Evolutionary conservation across 2,113 vertebrate genomes (phyloP), one percentile per base, ranked within the genome.

Genomic region (Phrynosoma platyrhinos): DNA sequence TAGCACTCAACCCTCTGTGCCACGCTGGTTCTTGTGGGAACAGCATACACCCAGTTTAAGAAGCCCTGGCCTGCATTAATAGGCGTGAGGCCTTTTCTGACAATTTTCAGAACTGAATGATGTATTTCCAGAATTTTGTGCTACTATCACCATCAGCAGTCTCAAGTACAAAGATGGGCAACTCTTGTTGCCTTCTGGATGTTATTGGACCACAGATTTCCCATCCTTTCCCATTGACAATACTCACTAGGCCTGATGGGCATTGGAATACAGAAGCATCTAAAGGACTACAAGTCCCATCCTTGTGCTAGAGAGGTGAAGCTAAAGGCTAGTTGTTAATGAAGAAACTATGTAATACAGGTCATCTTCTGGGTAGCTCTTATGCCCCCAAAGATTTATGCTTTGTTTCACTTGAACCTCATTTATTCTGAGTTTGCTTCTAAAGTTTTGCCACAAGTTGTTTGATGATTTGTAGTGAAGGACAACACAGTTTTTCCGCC

Each of bases 341-440:
- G 77, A 68, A n/a, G 25, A 83, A 75, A 68, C 86, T 16, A 92
- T 88, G 93, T 85, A 89, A 92, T 62, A 77, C 83, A 85, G 62
- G 23, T 62, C 83, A 91, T 69, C 93, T 93, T 95, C 53, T 89
- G 92, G 88, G 30, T 52, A 36, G 55, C 30, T 74, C 18, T 76
- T 91, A 0, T 64, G 42, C 74, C 58, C 52, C 81, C 78, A 71
- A 88, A 89, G 42, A 47, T 6, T 36, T 79, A 69, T 80, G n/a
- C n/a, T 90, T 83, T 83, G 82, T 64, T 72, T 88, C 21, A 2
- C 1, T 66, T 12, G 25, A 76, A 82, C 90, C 92, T 90, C 32
- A 79, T 89, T 36, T 77, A 74, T 90, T 90, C 32, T 21, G 83
- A 88, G 64, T 92, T 94, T 91, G 36, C 90, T 94, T 92, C 77